A percentile compares a stretch with the other conserved stretches of the same genome.
Evolutionary conservation across 2,797 vertebrate species (phyloP).

Genomic region (Pseudochromis fuscus): DNA sequence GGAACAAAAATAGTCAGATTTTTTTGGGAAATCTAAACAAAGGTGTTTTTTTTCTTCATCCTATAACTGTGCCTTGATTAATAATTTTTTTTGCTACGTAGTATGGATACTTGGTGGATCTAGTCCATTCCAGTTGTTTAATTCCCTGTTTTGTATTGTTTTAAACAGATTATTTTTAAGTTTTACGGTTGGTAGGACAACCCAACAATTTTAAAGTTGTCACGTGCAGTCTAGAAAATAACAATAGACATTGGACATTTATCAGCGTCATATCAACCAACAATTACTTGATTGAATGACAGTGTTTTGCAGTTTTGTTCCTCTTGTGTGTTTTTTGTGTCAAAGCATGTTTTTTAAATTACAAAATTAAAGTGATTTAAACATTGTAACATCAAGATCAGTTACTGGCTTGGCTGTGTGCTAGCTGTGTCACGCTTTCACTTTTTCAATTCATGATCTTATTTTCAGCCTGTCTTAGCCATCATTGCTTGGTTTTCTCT

Average conservation of each 20-base stretch:
- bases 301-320: not conserved
- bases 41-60: too few species aligned
- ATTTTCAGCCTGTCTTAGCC: slow-evolving; percentile 2
- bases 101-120: too few species aligned
- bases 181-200: not conserved
- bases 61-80: too few species aligned
- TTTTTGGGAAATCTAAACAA: too few species aligned
- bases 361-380: not conserved
- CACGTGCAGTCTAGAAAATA: not conserved
- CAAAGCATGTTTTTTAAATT: not conserved
- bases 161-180: not conserved
- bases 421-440: slow-evolving; percentile 11
- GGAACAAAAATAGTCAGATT: too few species aligned
- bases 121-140: not conserved
- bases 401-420: not conserved
- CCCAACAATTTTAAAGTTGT: slow-evolving; percentile 4
- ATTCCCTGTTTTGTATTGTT: not conserved
- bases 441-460: not conserved
- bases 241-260: not conserved
- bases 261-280: not conserved
- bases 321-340: not conserved
- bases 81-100: too few species aligned
- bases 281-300: not conserved
- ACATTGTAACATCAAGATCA: slow-evolving; percentile 4
- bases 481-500: slow-evolving; percentile 34